Evolutionary conservation across 2,888 invertebrate species (phyloP).

Genomic region (Diadegma fenestrale): DNA sequence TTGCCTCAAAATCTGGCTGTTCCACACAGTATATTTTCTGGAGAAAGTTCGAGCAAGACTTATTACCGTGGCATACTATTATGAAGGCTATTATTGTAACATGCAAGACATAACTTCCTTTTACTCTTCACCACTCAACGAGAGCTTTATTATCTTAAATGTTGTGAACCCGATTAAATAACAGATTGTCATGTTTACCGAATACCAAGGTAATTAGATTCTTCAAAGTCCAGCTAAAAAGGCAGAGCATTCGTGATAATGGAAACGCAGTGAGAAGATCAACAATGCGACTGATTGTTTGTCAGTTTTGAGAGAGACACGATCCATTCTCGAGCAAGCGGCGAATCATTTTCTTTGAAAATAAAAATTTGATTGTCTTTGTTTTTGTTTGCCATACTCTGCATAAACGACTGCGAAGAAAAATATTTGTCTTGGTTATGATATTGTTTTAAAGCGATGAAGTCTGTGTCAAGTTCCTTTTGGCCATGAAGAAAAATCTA

Average conservation of each 20-base stretch:
- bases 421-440: neutral
- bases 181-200: slow-evolving; percentile 14
- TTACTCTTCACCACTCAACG: neutral
- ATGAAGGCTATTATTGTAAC: neutral
- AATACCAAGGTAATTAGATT: neutral
- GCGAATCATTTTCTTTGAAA: neutral
- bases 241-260: slow-evolving; percentile 11
- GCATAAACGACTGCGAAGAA: neutral
- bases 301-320: neutral
- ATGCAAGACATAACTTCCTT: neutral
- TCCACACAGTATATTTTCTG: no score
- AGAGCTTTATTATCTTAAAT: neutral
- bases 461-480: neutral
- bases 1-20: neutral
- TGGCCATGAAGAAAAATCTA: neutral
- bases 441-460: neutral
- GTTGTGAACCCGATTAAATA: neutral
- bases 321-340: neutral
- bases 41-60: neutral
- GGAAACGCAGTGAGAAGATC: neutral
- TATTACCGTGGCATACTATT: neutral
- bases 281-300: neutral
- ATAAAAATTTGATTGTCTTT: neutral
- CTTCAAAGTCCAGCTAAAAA: neutral
- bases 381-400: neutral